These are phyloP conservation scores for Stenolophus ochropezus DNA, from an alignment of 2,888 invertebrate species.

Conservation along the genomic window DNA sequence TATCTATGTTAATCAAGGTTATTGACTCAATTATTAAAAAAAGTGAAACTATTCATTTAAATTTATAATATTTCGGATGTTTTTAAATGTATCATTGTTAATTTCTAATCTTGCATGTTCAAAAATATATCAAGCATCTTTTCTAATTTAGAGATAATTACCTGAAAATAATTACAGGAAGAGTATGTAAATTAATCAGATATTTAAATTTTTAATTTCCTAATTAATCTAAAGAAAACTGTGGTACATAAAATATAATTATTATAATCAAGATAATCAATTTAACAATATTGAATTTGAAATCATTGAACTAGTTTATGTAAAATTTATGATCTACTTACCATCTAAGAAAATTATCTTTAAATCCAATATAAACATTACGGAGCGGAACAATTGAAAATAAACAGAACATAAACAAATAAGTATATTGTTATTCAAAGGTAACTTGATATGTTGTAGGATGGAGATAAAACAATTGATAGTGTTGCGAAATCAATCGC, in stretches of 20 bases:
- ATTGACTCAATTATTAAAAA: neutral
- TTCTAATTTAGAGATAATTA: constrained; percentile 23
- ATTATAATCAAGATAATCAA: constrained; percentile 14
- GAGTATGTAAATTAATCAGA: constrained; percentile 10
- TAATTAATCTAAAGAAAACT: constrained; percentile 10
- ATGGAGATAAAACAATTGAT: constrained; percentile 69
- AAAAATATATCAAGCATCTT: neutral
- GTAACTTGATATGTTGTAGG: constrained; percentile 65
- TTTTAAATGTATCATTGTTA: neutral
- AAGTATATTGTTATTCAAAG: neutral
- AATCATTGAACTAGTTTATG: constrained; percentile 24
- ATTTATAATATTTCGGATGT: neutral
- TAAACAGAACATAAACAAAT: constrained; percentile 29
- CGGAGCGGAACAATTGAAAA: constrained; percentile 18
- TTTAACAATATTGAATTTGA: neutral
- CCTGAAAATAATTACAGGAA: constrained; percentile 34
- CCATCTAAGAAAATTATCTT: constrained; percentile 10
- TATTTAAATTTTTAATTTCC: constrained; percentile 36
- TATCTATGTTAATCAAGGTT: constrained; percentile 31
- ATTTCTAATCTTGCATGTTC: neutral
- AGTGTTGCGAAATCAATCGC: constrained; percentile 71
- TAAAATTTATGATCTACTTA: constrained; percentile 36
- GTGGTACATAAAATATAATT: neutral
- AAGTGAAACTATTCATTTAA: neutral
- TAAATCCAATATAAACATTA: neutral